These are phyloP conservation scores for Channa striata DNA, from an alignment of 2,797 vertebrate genomes.

Conservation along the genomic window DNA sequence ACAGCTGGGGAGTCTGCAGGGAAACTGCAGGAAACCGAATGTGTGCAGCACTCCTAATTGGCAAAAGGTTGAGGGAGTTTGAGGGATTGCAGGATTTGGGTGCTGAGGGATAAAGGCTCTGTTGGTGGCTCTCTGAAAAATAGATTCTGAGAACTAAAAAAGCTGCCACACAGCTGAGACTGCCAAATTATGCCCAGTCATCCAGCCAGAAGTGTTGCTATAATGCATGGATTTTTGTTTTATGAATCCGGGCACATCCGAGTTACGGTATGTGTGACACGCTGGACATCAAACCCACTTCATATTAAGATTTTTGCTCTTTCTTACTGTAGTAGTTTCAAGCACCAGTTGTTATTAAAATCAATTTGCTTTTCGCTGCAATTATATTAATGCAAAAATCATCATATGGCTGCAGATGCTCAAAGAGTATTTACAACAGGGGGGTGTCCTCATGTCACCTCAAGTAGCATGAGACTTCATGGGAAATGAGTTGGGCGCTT, in stretches of 20 bases:
- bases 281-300: background rate
- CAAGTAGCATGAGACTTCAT: constrained; percentile 33
- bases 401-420: too few species aligned
- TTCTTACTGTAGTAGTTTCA: too few species aligned
- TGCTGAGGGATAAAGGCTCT: constrained; percentile 32
- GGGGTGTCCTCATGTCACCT: background rate
- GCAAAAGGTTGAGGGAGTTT: constrained; percentile 50
- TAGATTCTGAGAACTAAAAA: constrained; percentile 26
- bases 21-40: constrained; percentile 43
- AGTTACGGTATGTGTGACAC: constrained; percentile 7
- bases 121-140: constrained; percentile 38
- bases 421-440: background rate
- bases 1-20: constrained; percentile 44
- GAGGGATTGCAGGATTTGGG: constrained; percentile 46
- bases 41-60: constrained; percentile 60
- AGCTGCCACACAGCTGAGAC: constrained; percentile 14
- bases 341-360: too few species aligned
- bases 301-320: too few species aligned
- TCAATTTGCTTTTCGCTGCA: too few species aligned
- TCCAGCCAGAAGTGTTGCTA: constrained; percentile 8
- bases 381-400: too few species aligned
- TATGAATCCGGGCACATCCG: too few species aligned
- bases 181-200: background rate
- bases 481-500: constrained; percentile 33
- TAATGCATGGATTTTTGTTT: too few species aligned